Percentiles rank a stretch among this genome's conserved stretches.
phyloP scores from a whole-genome alignment of 2,113 vertebrate species.

The Elachura formosa region DNA sequence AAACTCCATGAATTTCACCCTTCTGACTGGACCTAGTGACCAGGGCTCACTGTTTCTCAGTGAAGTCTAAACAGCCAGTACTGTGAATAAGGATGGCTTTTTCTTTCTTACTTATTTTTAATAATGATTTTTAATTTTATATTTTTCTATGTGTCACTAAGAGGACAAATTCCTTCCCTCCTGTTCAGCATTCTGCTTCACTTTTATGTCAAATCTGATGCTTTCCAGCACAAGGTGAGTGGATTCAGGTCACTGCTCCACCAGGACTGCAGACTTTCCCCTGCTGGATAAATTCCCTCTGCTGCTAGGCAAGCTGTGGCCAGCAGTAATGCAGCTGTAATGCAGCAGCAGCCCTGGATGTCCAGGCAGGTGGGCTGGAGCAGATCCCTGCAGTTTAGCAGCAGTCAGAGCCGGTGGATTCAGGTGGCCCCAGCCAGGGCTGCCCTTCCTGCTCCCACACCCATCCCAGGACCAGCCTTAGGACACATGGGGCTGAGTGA shows the following conservation, averaged over 20 bases:
- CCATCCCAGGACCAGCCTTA: rapidly evolving
- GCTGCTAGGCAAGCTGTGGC: background rate
- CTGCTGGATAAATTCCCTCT: background rate
- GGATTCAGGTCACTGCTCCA: background rate
- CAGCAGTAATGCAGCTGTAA: too few species aligned
- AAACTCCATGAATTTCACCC: background rate
- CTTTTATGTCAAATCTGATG: background rate
- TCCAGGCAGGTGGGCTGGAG: background rate
- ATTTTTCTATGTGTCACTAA: background rate
- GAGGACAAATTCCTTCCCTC: background rate
- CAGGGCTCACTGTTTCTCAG: background rate
- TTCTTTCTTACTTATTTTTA: background rate
- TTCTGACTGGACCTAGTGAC: background rate
- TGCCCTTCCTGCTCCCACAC: background rate
- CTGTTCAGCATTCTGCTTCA: background rate
- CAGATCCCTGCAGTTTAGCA: background rate
- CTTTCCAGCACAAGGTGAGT: background rate
- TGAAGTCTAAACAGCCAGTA: background rate
- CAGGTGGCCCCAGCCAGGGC: background rate
- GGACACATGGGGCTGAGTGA: background rate
- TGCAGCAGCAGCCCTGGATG: background rate
- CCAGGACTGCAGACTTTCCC: background rate
- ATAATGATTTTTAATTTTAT: background rate
- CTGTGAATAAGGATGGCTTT: background rate
- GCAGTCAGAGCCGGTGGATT: background rate